A percentile compares a stretch with the other conserved stretches of the same genome.
Evolutionary conservation across 2,797 vertebrate genomes (phyloP).

Genomic region (Poecilia picta): DNA sequence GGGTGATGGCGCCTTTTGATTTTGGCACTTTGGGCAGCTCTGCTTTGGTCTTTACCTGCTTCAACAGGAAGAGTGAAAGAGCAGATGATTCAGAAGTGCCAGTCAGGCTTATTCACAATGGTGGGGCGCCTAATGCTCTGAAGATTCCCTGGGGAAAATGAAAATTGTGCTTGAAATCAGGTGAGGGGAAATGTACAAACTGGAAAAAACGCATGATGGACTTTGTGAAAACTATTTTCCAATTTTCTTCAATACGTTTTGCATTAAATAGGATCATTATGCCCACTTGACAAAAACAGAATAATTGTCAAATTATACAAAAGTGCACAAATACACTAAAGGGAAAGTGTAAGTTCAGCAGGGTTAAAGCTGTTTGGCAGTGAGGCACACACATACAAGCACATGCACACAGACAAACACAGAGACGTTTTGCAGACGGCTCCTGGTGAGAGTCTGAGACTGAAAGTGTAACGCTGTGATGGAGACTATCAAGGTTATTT

Average conservation of each 20-base stretch:
- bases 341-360: slow-evolving; percentile 31
- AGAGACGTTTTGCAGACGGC: slow-evolving; percentile 13
- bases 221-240: not conserved
- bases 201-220: not conserved
- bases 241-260: slow-evolving; percentile 4
- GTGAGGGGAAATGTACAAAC: not conserved
- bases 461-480: slow-evolving; percentile 56
- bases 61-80: slow-evolving; percentile 4
- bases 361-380: slow-evolving; percentile 30
- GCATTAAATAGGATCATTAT: slow-evolving; percentile 43
- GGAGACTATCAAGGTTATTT: slow-evolving; percentile 53
- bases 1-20: slow-evolving; percentile 21
- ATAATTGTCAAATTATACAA: slow-evolving; percentile 67
- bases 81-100: not conserved
- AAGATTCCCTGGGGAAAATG: slow-evolving; percentile 57
- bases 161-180: slow-evolving; percentile 14
- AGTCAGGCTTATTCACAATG: not conserved
- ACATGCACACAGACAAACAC: not conserved
- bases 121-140: slow-evolving; percentile 24
- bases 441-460: slow-evolving; percentile 39
- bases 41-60: slow-evolving; percentile 32
- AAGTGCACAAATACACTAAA: slow-evolving; percentile 55
- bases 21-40: slow-evolving; percentile 29
- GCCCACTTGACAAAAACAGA: slow-evolving; percentile 52
- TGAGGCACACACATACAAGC: not conserved